A percentile compares a stretch with the other conserved stretches of the same genome.
These are phyloP conservation scores for Dysmachus trigonus DNA, from an alignment of 2,888 invertebrate genomes.

Conservation along the genomic window DNA sequence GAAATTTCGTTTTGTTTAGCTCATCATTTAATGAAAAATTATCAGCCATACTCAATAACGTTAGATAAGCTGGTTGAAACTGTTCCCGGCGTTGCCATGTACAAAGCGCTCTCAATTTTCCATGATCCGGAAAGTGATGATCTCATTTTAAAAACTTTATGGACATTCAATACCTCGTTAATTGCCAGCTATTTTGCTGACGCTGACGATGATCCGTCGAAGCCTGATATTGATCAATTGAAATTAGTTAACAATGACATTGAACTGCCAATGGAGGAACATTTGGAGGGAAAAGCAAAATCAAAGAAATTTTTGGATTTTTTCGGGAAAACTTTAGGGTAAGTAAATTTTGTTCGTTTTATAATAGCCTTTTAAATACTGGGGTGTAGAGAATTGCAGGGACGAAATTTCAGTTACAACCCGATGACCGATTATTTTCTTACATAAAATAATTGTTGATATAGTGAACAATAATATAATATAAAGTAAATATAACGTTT, in stretches of 20 bases:
- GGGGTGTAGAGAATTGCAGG: not conserved
- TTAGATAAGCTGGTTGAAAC: conserved; percentile 60
- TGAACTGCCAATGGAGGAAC: conserved; percentile 56
- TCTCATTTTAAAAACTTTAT: conserved; percentile 61
- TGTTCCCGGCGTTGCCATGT: conserved; percentile 60
- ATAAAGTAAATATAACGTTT: not conserved
- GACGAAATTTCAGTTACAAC: not conserved
- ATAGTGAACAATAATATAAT: not conserved
- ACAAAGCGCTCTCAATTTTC: conserved; percentile 59
- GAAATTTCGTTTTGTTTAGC: conserved; percentile 61
- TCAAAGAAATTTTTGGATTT: conserved; percentile 61
- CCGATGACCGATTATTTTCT: not conserved
- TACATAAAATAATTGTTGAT: not conserved
- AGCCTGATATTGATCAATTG: conserved; percentile 57
- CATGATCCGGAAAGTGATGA: conserved; percentile 56
- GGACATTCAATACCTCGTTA: conserved; percentile 62
- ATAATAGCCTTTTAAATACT: not conserved
- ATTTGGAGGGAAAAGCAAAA: conserved; percentile 58
- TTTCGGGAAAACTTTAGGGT: conserved; percentile 55
- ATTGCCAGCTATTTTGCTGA: conserved; percentile 62
- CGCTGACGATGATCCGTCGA: conserved; percentile 54
- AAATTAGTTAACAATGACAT: conserved; percentile 60
- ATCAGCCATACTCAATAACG: conserved; percentile 61
- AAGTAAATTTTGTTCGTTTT: not conserved
- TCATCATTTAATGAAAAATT: conserved; percentile 60